Percentiles rank a stretch among this genome's conserved stretches.
Conservation (phyloP, 2,113 vertebrate species). For the Dasyprocta punctata region DNA sequence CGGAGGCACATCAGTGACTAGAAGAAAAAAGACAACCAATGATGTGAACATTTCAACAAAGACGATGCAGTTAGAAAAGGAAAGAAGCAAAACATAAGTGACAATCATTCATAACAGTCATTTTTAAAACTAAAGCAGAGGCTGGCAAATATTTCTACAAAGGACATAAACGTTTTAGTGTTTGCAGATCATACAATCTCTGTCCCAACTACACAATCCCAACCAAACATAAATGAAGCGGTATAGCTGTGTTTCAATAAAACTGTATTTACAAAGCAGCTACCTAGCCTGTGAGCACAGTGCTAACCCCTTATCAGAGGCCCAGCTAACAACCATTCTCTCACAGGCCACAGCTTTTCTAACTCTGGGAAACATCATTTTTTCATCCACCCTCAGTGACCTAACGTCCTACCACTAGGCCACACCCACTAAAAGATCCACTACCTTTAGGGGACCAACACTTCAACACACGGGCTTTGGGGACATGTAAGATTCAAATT, state of each 20-base stretch:
- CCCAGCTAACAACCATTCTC: not conserved
- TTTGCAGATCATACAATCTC: not conserved
- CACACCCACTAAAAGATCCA: not conserved
- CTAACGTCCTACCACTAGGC: not conserved
- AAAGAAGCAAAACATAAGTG: not conserved
- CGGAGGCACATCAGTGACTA: conserved; percentile 85
- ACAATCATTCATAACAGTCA: not conserved
- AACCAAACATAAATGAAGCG: not conserved
- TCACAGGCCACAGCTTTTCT: not conserved
- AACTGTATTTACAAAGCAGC: conserved; percentile 29
- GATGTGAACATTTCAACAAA: conserved; percentile 27
- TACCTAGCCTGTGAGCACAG: not conserved
- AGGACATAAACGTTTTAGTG: not conserved
- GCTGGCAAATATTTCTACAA: not conserved
- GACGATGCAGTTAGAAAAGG: not conserved
- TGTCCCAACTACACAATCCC: not conserved
- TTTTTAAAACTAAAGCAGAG: conserved; percentile 31
- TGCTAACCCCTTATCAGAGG: not conserved
- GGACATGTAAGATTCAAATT: not conserved
- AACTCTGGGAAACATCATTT: not conserved
- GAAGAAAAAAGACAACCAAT: conserved; percentile 42
- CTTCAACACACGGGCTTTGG: not conserved
- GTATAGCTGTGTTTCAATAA: not conserved
- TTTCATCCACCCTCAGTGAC: not conserved
- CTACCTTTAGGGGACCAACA: not conserved